Conservation (phyloP, 2,888 invertebrate species). For the Athalia rosae region DNA sequence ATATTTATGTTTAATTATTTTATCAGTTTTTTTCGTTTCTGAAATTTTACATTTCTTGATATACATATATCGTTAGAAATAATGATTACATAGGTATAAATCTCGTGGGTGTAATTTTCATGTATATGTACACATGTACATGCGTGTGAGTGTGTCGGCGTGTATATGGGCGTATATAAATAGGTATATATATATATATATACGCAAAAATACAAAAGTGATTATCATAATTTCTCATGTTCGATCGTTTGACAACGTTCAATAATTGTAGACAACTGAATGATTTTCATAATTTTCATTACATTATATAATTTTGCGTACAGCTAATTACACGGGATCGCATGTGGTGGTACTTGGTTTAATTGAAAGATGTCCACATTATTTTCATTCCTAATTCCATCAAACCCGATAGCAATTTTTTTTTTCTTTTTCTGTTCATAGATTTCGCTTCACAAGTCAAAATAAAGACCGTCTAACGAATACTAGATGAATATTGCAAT, state of each 20-base stretch:
- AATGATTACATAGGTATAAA: constrained; percentile 46
- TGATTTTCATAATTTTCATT: background rate
- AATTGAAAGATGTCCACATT: too few species aligned
- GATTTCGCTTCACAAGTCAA: too few species aligned
- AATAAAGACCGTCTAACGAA: too few species aligned
- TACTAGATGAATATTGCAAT: too few species aligned
- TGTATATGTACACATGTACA: constrained; percentile 21
- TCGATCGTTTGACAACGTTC: constrained; percentile 47
- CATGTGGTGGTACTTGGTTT: too few species aligned
- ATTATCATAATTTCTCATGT: constrained; percentile 63
- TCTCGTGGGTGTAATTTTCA: constrained; percentile 47
- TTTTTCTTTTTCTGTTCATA: too few species aligned
- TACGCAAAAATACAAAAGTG: constrained; percentile 65
- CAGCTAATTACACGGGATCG: background rate
- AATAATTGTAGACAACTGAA: constrained; percentile 19
- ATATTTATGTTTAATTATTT: constrained; percentile 49
- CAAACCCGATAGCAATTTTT: too few species aligned
- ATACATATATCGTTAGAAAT: constrained; percentile 45
- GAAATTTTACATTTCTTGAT: constrained; percentile 53
- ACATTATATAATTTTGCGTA: background rate
- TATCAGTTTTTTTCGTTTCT: constrained; percentile 48
- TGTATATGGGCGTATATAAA: background rate
- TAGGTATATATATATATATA: background rate
- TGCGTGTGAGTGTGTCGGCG: background rate
- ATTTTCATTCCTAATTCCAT: too few species aligned